These are phyloP conservation scores for Blastobasis lacticolella DNA, from an alignment of 2,888 invertebrate species.

Conservation along the genomic window DNA sequence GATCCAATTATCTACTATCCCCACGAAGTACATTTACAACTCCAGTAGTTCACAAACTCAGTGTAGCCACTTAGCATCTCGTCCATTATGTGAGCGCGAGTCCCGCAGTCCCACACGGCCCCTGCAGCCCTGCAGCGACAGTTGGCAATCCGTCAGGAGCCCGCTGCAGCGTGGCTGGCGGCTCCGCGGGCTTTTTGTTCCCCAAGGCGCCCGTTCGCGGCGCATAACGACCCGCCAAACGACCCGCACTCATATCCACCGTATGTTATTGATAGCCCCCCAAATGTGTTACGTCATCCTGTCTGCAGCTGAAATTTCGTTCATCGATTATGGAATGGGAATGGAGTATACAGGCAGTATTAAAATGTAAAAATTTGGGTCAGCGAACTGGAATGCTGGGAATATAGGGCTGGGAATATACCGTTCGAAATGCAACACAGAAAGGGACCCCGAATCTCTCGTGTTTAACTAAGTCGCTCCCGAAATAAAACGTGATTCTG, in stretches of 20 bases:
- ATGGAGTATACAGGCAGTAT: not conserved
- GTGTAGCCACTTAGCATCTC: no score
- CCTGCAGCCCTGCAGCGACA: slow-evolving; percentile 16
- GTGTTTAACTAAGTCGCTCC: slow-evolving; percentile 35
- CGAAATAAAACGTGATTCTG: slow-evolving; percentile 39
- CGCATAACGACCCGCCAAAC: slow-evolving; percentile 27
- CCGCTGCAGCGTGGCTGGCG: slow-evolving; percentile 16
- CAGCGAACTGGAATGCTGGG: no score
- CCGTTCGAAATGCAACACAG: slow-evolving; percentile 11
- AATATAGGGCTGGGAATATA: slow-evolving; percentile 5
- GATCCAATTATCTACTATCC: no score
- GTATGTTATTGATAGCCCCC: slow-evolving; percentile 30
- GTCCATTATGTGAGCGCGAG: no score
- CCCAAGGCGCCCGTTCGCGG: no score
- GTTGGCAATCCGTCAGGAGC: slow-evolving; percentile 39
- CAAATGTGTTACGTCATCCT: slow-evolving; percentile 40
- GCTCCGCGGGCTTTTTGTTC: slow-evolving; percentile 22
- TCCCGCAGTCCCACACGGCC: slow-evolving; percentile 3
- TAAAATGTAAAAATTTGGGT: not conserved
- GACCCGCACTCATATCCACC: slow-evolving; percentile 27
- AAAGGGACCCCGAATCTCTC: slow-evolving; percentile 18
- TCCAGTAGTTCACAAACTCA: no score
- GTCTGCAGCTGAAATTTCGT: slow-evolving; percentile 35
- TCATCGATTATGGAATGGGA: slow-evolving; percentile 7
- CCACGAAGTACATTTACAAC: no score